Percentiles rank a stretch among this genome's conserved stretches.
phyloP scores from a whole-genome alignment of 2,888 invertebrate species.

The Siphonodentalium dalli region DNA sequence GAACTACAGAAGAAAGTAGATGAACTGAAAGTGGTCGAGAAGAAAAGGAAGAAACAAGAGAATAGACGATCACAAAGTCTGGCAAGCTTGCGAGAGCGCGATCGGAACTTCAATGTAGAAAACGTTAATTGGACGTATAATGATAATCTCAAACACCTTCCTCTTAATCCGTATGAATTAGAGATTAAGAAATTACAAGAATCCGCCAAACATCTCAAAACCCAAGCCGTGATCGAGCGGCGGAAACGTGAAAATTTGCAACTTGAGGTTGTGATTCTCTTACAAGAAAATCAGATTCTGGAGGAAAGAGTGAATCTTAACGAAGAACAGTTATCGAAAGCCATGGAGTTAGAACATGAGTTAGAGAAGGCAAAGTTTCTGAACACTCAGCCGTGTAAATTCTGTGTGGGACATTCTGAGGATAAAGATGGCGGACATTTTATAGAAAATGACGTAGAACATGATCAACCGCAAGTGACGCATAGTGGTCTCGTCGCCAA shows the following conservation, averaged over 20 bases:
- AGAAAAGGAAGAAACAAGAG: slow-evolving; percentile 40
- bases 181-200: slow-evolving; percentile 56
- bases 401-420: slow-evolving; percentile 34
- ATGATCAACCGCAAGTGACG: slow-evolving; percentile 50
- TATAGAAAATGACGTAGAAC: slow-evolving; percentile 51
- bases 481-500: slow-evolving; percentile 54
- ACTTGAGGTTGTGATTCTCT: slow-evolving; percentile 45
- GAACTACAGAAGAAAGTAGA: slow-evolving; percentile 83
- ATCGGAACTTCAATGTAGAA: slow-evolving; percentile 37
- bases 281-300: slow-evolving; percentile 53
- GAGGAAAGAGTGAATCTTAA: slow-evolving; percentile 41
- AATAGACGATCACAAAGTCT: slow-evolving; percentile 47
- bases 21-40: slow-evolving; percentile 68
- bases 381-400: slow-evolving; percentile 38
- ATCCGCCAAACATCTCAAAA: slow-evolving; percentile 47
- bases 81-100: slow-evolving; percentile 40
- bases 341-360: slow-evolving; percentile 41
- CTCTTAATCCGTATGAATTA: slow-evolving; percentile 50
- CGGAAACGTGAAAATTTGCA: slow-evolving; percentile 51
- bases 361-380: slow-evolving; percentile 38
- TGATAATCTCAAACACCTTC: slow-evolving; percentile 49
- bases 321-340: slow-evolving; percentile 37
- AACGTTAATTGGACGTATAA: slow-evolving; percentile 43
- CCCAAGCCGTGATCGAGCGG: slow-evolving; percentile 50
- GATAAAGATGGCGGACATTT: slow-evolving; percentile 23